A percentile compares a stretch with the other conserved stretches of the same genome.
Evolutionary conservation across 2,113 vertebrate species (phyloP).

Genomic region (Phasianus colchicus): DNA sequence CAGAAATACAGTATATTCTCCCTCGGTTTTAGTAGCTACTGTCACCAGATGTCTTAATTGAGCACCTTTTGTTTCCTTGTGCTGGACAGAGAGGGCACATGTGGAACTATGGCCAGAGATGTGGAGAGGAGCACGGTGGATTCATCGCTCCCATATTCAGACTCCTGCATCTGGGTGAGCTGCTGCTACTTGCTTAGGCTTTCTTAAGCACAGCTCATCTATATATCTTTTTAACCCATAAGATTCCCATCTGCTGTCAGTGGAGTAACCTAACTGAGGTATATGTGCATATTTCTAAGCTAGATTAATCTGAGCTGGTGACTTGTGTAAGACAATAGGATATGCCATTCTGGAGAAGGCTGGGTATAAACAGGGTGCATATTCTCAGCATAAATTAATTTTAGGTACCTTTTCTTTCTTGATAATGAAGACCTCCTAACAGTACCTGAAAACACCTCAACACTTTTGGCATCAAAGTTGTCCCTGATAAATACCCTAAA

Average conservation of each 20-base stretch:
- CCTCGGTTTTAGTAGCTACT: accelerated
- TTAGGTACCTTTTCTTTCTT: background rate
- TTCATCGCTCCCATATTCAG: background rate
- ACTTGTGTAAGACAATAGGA: background rate
- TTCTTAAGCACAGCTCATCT: background rate
- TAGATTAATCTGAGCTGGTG: background rate
- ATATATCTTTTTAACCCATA: background rate
- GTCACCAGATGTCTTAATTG: background rate
- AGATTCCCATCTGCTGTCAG: background rate
- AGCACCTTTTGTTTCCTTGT: background rate
- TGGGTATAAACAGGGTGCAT: background rate
- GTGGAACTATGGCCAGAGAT: accelerated
- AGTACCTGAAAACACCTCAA: background rate
- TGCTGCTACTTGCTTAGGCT: background rate
- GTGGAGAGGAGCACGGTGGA: background rate
- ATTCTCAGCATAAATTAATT: background rate
- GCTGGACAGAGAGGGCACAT: background rate
- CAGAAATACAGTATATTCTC: background rate
- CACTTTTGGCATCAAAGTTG: background rate
- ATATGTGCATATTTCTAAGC: background rate
- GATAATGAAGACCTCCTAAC: background rate
- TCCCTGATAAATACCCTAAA: background rate
- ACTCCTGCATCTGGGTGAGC: background rate
- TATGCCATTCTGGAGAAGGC: background rate
- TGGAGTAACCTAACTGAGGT: background rate